Evolutionary conservation across 2,797 vertebrate species (phyloP), one percentile per base, ranked within the genome.

Genomic region (Chloroceryle amazona): DNA sequence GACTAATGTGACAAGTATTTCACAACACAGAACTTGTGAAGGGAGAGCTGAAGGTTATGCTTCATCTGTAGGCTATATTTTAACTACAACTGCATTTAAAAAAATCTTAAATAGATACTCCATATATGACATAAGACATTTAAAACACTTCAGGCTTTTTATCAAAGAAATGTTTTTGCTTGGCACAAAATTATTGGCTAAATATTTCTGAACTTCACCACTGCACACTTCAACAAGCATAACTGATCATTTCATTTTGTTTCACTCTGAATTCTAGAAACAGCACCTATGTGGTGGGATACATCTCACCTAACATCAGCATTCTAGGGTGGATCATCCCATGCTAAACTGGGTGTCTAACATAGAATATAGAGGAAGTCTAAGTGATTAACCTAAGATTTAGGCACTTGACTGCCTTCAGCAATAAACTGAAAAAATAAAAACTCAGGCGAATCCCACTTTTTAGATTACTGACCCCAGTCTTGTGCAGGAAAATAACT

Each of bases 1-100:
- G 78, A 75, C 23, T 86, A 91, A 90, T 92, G 82, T 93, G 89
- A 94, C 91, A 95, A 95, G 22, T 93, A 41, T 95, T 96, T 94
- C 60, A 91, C 54, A 95, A 88, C 66, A 88, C 6, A 60, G 54
- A 90, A 62, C 12, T 63, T 68, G 5, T 42, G 68, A 93, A 74
- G 47, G 21, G 31, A 89, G 23, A 88, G 62, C 52, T 89, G 73
- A 90, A 95, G 73, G 73, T 93, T 90, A 63, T 41, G 42, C 20
- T 81, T 94, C 23, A 2, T 74, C 35, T 81, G n/a, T 60, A 62
- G 68, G 6, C 31, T 91, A n/a, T 52, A 68, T 81, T 96, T 88
- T 78, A 72, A 83, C 2, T 39, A 84, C 6, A 95, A 72, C 21
- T 61, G 4, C 6, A 57, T 35, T 76, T 2, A 83, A 71, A 68